A percentile compares a stretch with the other conserved stretches of the same genome.
Conservation (phyloP, 2,113 vertebrate species). For the Leptobrachium ailaonicum region DNA sequence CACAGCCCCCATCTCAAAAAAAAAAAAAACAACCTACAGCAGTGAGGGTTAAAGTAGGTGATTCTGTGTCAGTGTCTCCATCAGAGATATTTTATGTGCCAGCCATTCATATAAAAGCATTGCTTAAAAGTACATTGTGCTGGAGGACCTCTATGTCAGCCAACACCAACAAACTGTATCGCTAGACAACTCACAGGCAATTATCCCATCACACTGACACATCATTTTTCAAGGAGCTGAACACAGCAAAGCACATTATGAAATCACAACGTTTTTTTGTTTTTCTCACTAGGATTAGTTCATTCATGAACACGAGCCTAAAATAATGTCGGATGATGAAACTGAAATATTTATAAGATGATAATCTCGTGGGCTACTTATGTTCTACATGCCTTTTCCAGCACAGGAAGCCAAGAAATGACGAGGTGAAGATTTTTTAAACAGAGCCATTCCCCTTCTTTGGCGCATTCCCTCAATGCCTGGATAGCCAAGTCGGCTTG, state of each 20-base stretch:
- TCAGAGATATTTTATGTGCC: background rate
- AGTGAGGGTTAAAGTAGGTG: no score
- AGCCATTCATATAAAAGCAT: background rate
- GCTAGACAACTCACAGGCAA: background rate
- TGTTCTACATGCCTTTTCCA: constrained; percentile 85
- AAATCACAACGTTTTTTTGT: background rate
- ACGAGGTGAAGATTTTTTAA: constrained; percentile 97
- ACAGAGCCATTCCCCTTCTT: constrained; percentile 90
- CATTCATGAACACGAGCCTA: background rate
- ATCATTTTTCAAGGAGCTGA: background rate
- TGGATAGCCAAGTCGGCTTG: constrained; percentile 93
- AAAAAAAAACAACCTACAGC: no score
- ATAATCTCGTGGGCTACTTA: background rate
- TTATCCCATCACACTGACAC: background rate
- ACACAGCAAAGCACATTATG: background rate
- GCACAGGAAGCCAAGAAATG: constrained; percentile 86
- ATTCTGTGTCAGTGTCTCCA: background rate
- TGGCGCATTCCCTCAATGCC: constrained; percentile 83
- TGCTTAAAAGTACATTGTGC: background rate
- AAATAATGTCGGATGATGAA: background rate
- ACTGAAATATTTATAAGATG: background rate
- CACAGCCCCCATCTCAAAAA: no score
- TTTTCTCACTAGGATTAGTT: background rate
- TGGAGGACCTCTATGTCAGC: background rate
- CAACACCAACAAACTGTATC: background rate